These are phyloP conservation scores for Stenurella melanura DNA, from an alignment of 2,888 invertebrate species.

Conservation along the genomic window DNA sequence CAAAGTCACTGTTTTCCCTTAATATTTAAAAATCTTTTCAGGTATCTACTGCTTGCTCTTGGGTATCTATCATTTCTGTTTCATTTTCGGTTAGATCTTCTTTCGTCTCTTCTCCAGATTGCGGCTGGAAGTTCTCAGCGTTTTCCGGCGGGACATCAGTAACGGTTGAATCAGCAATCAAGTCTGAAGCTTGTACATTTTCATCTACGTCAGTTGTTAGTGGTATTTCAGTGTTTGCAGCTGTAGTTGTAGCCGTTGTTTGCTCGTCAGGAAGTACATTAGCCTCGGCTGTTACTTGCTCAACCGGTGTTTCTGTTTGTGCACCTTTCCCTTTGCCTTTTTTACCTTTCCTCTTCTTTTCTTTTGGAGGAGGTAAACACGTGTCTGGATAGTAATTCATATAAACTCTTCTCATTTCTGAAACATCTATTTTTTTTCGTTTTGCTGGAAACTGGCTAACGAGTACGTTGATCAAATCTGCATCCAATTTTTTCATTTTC, in stretches of 20 bases:
- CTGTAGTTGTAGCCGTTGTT: background rate
- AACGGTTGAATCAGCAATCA: too few relatives aligned
- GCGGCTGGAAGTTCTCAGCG: background rate
- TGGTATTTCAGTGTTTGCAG: background rate
- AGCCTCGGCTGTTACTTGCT: background rate
- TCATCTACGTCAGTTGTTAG: background rate
- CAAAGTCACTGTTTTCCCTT: background rate
- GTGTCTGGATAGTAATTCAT: constrained; percentile 73
- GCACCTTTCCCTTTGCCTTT: constrained; percentile 38
- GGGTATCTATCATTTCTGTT: background rate
- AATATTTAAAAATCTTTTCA: background rate
- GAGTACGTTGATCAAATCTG: constrained; percentile 67
- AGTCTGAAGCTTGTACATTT: background rate
- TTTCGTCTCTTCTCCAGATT: background rate
- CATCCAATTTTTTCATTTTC: constrained; percentile 69
- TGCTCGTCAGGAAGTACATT: background rate
- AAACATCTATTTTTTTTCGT: constrained; percentile 68
- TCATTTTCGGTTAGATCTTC: background rate
- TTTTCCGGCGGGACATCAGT: background rate
- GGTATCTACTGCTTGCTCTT: too few relatives aligned
- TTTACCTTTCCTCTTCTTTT: constrained; percentile 61
- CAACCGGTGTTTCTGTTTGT: background rate
- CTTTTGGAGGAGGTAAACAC: constrained; percentile 63
- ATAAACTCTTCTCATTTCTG: constrained; percentile 70
- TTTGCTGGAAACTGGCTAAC: constrained; percentile 68